phyloP scores from a whole-genome alignment of 2,888 invertebrate genomes.

The Epicampocera succincta region DNA sequence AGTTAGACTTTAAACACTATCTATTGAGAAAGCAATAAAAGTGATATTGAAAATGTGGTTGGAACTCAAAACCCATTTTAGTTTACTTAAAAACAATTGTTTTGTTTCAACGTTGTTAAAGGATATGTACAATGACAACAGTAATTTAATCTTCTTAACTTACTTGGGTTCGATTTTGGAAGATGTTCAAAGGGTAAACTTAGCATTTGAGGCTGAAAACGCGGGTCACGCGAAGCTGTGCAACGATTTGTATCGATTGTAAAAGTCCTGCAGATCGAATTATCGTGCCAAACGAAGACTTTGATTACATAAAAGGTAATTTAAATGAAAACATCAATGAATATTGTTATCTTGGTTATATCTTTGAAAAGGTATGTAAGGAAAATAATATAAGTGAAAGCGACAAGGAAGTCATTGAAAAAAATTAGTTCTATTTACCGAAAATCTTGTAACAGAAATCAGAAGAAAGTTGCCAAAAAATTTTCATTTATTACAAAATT shows the following conservation, averaged over 20 bases:
- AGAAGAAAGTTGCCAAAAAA: too few relatives aligned
- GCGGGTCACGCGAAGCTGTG: neutral
- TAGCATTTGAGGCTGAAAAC: constrained; percentile 4
- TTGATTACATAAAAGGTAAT: constrained; percentile 39
- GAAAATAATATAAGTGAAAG: constrained; percentile 4
- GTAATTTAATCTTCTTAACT: constrained; percentile 32
- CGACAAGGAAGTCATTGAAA: too few relatives aligned
- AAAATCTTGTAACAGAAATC: too few relatives aligned
- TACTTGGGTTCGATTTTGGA: constrained; percentile 12
- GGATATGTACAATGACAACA: constrained; percentile 32
- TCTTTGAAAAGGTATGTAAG: constrained; percentile 22
- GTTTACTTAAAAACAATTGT: constrained; percentile 5
- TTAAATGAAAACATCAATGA: constrained; percentile 28
- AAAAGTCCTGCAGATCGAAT: neutral
- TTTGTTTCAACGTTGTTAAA: neutral
- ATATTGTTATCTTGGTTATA: constrained; percentile 36
- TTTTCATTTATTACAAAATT: too few relatives aligned
- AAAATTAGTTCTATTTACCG: too few relatives aligned
- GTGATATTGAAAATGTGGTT: constrained; percentile 25
- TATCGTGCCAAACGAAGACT: constrained; percentile 13
- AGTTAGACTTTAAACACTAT: constrained; percentile 18
- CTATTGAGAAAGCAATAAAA: constrained; percentile 4
- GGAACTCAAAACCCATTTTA: constrained; percentile 31
- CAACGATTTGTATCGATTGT: neutral
- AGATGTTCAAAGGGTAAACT: constrained; percentile 22